These are phyloP conservation scores for Carassius carassius DNA, from an alignment of 2,113 vertebrate genomes.

Conservation along the genomic window DNA sequence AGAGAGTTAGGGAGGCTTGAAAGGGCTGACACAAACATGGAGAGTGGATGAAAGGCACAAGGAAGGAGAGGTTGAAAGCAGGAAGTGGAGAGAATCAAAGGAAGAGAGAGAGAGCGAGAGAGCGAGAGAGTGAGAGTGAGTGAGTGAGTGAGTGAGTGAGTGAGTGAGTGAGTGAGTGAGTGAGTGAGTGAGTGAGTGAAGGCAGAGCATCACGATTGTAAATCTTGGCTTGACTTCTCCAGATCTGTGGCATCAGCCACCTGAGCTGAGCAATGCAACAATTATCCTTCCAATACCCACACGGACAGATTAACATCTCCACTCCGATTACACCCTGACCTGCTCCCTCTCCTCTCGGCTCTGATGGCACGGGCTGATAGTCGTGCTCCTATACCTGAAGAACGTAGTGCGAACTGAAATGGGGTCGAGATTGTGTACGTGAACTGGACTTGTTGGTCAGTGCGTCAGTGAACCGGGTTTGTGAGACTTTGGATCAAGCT, in stretches of 20 bases:
- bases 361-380: slow-evolving; percentile 79
- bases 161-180: background rate
- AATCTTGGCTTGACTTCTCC: slow-evolving; percentile 67
- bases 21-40: slow-evolving; percentile 31
- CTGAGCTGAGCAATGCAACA: slow-evolving; percentile 73
- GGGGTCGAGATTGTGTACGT: slow-evolving; percentile 64
- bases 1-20: slow-evolving; percentile 20
- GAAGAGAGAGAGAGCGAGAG: background rate
- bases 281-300: slow-evolving; percentile 77
- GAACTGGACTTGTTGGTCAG: slow-evolving; percentile 59
- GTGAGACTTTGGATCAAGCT: slow-evolving; percentile 33
- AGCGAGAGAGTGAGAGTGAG: background rate
- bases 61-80: slow-evolving; percentile 25
- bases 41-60: slow-evolving; percentile 19
- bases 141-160: slow-evolving; percentile 1
- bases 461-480: slow-evolving; percentile 66
- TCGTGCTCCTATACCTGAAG: slow-evolving; percentile 67
- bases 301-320: slow-evolving; percentile 75
- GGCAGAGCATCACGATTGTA: slow-evolving; percentile 49
- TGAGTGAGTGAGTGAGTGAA: slow-evolving; percentile 10
- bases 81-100: slow-evolving; percentile 38
- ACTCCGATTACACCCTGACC: slow-evolving; percentile 72
- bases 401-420: slow-evolving; percentile 60
- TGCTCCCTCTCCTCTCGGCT: slow-evolving; percentile 56
- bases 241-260: slow-evolving; percentile 69